Base-by-base conservation (phyloP, 2,888 invertebrate genomes). In the Pediacus dermestoides region DNA sequence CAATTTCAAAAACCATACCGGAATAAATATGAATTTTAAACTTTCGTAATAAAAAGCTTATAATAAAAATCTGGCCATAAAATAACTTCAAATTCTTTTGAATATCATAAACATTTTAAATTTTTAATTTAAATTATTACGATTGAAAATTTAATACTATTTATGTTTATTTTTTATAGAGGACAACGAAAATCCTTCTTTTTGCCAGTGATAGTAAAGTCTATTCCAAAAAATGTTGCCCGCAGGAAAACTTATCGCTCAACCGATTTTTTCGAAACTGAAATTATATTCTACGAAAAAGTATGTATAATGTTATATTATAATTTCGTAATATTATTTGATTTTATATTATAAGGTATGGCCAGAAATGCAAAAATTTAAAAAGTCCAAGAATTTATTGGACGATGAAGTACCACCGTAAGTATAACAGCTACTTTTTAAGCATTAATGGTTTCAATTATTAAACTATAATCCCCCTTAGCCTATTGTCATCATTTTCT, bases 211-310 rank as follows among this genome's bases (percentile, higher is more conserved):
- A 70, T 85, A 8, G 70, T 81, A 0, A 86, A 86, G 63, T 73
- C 73, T n/a, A 73, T 85, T 48, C 85, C 85, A 0, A 74, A 72
- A 34, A 82, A 77, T 53, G 42, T 76, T 1, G 78, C 76, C 0
- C 67, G 83, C 15, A 73, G 78, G 1, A 77, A 80, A 15, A 78
- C 85, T 0, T 85, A 75, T 51, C 72, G 79, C 38, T 81, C 79
- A 22, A 57, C 70, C 2, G 82, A 81, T 30, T 85, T 85, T 60
- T 86, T 85, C 55, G 69, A 70, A 43, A 85, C 85, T 57, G 85
- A 86, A 66, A 80, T 81, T 0, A 67, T 70, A 34, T 85, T 85
- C 60, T 86, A 85, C 61, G 67, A 69, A 22, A 66, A 64, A 44
- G 72, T 64, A 53, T 34, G 25, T 15, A n/a, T 11, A n/a, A 37